These are phyloP conservation scores for Rhopalosiphum maidis DNA, from an alignment of 1,140 invertebrate species.

Conservation along the genomic window DNA sequence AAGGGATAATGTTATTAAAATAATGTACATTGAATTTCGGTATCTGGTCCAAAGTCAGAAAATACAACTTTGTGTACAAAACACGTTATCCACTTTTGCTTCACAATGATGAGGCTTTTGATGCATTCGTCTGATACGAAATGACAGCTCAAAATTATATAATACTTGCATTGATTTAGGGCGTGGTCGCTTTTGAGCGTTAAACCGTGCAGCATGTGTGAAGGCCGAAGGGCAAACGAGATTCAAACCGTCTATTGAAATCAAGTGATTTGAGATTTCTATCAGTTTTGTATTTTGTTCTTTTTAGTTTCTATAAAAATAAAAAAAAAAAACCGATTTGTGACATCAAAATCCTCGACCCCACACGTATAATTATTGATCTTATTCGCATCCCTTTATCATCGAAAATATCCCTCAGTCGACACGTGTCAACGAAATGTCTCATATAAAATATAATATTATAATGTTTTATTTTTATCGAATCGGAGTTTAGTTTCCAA, in stretches of 20 bases:
- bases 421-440: neutral
- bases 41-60: neutral
- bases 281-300: neutral
- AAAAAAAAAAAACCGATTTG: neutral
- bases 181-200: neutral
- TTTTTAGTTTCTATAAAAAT: neutral
- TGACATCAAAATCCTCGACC: neutral
- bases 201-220: neutral
- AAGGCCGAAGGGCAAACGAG: neutral
- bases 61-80: neutral
- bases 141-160: neutral
- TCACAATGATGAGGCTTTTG: neutral
- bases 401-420: neutral
- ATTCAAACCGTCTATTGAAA: neutral
- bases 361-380: neutral
- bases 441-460: neutral
- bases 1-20: no score
- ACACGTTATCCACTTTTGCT: neutral
- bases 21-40: no score
- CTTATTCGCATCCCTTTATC: neutral
- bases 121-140: neutral
- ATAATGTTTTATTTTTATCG: neutral
- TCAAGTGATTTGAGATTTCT: slow-evolving; percentile 1
- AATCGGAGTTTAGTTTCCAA: neutral
- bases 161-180: neutral